Base-by-base conservation (phyloP, 2,888 invertebrate genomes). In the Tiliacea aurago region DNA sequence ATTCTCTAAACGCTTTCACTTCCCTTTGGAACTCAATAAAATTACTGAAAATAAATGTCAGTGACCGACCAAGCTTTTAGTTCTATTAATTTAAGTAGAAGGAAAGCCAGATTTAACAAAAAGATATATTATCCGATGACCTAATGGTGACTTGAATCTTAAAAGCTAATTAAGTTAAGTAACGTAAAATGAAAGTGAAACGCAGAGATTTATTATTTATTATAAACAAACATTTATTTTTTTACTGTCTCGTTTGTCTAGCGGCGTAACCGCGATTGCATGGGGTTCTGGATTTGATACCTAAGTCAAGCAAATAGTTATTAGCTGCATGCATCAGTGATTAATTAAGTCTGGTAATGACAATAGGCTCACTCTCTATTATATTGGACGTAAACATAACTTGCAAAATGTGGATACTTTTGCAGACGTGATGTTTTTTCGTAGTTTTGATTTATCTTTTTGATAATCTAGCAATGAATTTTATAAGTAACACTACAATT, bases 121-220 rank as follows among this genome's bases (percentile, higher is more conserved):
- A 18, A 80, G 76, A 76, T 58, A 37, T 58, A 18, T n/a, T 72
- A 73, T 53, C 73, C 13, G 80, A 80, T 76, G 64, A 76, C 58
- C 80, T 47, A 37, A 47, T 11, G 28, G 0, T 51, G 74, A 73
- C 61, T 80, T 62, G 65, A 3, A 73, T 55, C 80, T 73, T n/a
- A 45, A 28, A 28, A 15, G 37, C 37, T 78, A 78, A 76, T 76
- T 65, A 55, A 59, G 59, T 77, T 43, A 67, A 41, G 69, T 76
- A 80, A 78, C 20, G 49, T n/a, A 49, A 74, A 78, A 56, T 15
- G 63, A 80, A 73, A 64, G 80, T 80, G n/a, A 79, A 76, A 73
- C 41, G 41, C 15, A 23, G 7, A 20, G 28, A 43, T 47, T 72
- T 71, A 53, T 64, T n/a, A n/a, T n/a, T n/a, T n/a, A n/a, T n/a